Base-by-base conservation (phyloP, 1,140 invertebrate genomes). In the Heliconius hewitsoni region DNA sequence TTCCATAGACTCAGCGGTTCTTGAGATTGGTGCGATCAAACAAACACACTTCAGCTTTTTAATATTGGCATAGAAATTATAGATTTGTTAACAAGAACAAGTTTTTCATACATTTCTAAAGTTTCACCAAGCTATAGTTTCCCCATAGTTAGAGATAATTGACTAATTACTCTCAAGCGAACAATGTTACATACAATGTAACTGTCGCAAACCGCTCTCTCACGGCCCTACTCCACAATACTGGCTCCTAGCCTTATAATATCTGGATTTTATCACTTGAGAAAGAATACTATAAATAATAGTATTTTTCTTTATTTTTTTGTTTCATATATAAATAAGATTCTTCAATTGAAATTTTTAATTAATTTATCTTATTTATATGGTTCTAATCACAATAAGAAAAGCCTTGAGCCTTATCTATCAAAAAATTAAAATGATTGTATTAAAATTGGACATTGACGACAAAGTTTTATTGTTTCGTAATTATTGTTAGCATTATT, bases 91-190 rank as follows among this genome's bases (percentile, higher is more conserved):
- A 9, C 9, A 57, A 57, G 19, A 57, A 57, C 55, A 57, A 57
- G 8, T 57, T 57, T 23, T 57, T 57, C n/a, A 57, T 57, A 57
- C 55, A 57, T 57, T 57, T 57, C 55, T 57, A 57, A 23, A 57
- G 55, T 57, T 57, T 57, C 55, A 57, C 55, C 55, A 57, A 57
- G 55, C n/a, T 57, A 57, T 9, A 57, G 55, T 57, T 57, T 57
- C 55, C 55, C 19, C 55, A 57, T 57, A 55, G 52, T n/a, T 55
- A 57, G 3, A 57, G n/a, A 57, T 57, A 57, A 57, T 57, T 57
- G 23, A 57, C 55, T 57, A 57, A 57, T 57, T 57, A 57, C 55
- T 57, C 55, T 23, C 3, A 4, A 19, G 1, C 16, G n/a, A 57
- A 57, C 55, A 57, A 57, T 57, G 55, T 23, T n/a, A n/a, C 1